Evolutionary conservation across 2,797 vertebrate species (phyloP), one percentile per base, ranked within the genome.

Genomic region (Uromys caudimaculatus): DNA sequence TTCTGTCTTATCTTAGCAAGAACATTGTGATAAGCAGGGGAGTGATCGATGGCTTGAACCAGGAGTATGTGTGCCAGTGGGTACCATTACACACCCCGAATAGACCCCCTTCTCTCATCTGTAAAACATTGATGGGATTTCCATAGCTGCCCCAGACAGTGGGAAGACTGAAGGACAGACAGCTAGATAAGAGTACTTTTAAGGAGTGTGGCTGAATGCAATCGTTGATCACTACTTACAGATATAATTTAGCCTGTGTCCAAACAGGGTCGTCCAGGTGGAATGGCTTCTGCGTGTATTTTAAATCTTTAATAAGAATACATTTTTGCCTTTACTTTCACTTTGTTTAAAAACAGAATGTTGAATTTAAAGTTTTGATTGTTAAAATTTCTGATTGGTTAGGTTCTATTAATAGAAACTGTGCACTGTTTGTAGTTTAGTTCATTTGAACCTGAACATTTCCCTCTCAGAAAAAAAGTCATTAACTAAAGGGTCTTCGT

Each of bases 1-100:
- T 21, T 96, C 13, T 41, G 41, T 75, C 24, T 93, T 91, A 8
- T 93, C 71, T 97, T 82, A 50, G 35, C 78, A 96, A 94, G 32
- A 50, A 62, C 19, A 56, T 52, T 79, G 82, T 78, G 52, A 64
- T 81, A 90, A 86, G 50, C 58, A 47, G 78, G 23, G n/a, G 69
- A 75, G 86, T 12, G 56, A 75, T 44, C 44, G 17, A 60, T 32
- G 13, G 44, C 50, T 90, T 81, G 21, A 56, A 10, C 83, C 50
- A 29, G 17, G 50, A 75, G 32, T 76, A 44, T 17, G 9, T 60
- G 13, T n/a, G 3, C 32, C 21, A 50, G 6, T 78, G 82, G 35
- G 41, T 78, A 41, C 75, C 88, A 89, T 86, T 82, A 32, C 38
- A 81, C 82, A 52, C 3, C 52, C 76, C 19, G 5, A 64, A n/a